These are phyloP conservation scores for Danionella dracula DNA, from an alignment of 2,797 vertebrate genomes.

Conservation along the genomic window DNA sequence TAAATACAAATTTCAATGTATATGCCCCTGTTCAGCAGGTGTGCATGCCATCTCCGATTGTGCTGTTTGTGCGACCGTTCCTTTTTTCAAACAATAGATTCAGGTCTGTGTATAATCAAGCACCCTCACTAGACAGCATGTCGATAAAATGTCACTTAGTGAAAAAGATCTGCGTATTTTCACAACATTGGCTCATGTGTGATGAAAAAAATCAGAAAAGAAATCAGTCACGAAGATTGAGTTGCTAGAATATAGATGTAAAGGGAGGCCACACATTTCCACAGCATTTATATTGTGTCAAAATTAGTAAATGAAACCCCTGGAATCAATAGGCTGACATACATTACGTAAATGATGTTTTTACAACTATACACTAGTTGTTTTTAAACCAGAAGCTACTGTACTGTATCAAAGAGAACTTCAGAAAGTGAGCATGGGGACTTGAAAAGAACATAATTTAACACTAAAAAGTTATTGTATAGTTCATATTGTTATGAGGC, in stretches of 20 bases:
- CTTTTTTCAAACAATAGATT: constrained; percentile 22
- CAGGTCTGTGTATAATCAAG: constrained; percentile 37
- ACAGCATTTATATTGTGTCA: neutral
- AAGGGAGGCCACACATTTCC: neutral
- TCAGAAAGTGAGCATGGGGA: no score
- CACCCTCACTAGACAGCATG: constrained; percentile 38
- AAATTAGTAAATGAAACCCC: neutral
- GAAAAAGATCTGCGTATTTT: constrained; percentile 45
- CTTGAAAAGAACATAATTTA: no score
- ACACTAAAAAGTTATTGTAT: no score
- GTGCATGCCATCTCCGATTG: constrained; percentile 1
- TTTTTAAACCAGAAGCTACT: no score
- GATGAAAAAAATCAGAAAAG: constrained; percentile 1
- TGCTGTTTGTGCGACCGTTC: constrained; percentile 15
- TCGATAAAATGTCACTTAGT: constrained; percentile 45
- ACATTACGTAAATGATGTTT: no score
- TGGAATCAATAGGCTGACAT: no score
- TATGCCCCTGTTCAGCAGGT: constrained; percentile 13
- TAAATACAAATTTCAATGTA: neutral
- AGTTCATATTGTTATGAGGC: no score
- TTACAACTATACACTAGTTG: no score
- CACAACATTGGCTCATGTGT: constrained; percentile 40
- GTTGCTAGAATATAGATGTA: neutral
- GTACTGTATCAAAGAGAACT: no score
- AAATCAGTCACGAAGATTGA: constrained; percentile 15